phyloP scores from a whole-genome alignment of 2,888 invertebrate species.

The Zootermopsis nevadensis region DNA sequence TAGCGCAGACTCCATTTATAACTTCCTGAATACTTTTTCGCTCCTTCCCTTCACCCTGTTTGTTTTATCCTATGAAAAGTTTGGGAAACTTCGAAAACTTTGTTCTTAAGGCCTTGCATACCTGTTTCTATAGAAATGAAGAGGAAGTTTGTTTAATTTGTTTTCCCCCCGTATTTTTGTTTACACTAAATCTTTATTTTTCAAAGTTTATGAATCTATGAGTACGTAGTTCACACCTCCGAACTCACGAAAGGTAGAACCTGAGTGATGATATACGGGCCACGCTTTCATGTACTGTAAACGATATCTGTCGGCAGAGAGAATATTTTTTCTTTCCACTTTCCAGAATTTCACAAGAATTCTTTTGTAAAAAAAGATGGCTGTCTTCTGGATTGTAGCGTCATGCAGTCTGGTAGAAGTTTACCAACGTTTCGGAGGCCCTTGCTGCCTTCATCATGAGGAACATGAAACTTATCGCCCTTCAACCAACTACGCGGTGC shows the following conservation, averaged over 20 bases:
- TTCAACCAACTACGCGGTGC: too few species aligned
- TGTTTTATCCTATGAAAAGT: constrained; percentile 26
- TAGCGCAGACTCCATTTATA: constrained; percentile 33
- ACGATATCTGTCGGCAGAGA: too few species aligned
- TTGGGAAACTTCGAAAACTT: constrained; percentile 1
- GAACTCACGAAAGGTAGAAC: not conserved
- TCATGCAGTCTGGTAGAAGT: too few species aligned
- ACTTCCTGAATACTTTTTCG: constrained; percentile 9
- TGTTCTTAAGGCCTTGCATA: constrained; percentile 16
- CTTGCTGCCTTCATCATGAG: too few species aligned
- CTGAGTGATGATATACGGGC: too few species aligned
- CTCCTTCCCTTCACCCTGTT: constrained; percentile 2
- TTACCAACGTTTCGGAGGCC: too few species aligned
- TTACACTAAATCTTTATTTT: not conserved
- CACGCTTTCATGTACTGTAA: too few species aligned
- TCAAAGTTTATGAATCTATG: not conserved
- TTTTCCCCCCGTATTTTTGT: not conserved
- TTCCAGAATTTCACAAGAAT: too few species aligned
- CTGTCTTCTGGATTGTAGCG: too few species aligned
- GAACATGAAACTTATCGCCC: too few species aligned
- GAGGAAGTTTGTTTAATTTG: not conserved
- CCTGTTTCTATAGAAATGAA: not conserved
- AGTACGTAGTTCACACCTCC: not conserved
- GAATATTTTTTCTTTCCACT: too few species aligned
- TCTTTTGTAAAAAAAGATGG: too few species aligned